Base-by-base conservation (phyloP, 2,888 invertebrate genomes). In the Caenorhabditis japonica region DNA sequence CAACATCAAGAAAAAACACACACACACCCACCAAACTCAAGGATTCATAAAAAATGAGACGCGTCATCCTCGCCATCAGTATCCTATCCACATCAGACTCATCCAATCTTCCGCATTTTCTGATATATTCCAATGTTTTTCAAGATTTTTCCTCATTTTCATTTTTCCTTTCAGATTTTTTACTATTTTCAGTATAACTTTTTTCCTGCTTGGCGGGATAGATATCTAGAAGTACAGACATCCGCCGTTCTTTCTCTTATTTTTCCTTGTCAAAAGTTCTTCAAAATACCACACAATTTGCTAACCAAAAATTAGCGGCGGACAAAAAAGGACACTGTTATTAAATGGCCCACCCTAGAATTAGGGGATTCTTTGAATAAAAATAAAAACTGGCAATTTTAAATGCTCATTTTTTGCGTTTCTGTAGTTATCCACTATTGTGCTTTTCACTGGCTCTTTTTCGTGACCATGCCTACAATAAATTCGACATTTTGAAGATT, bases 1-100 rank as follows among this genome's bases (percentile, higher is more conserved):
- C 30, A 30, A 30, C 10, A 10, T 7, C 30, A 10, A 30, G 10
- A 30, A 39, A 39, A n/a, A 39, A 39, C 17, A 8, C 3, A 2
- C 39, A 8, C 17, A n/a, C 17, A 2, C 39, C 39, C 39, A 15
- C n/a, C 39, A n/a, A 2, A 21, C 13, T 15, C 39, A 23, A 41
- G 39, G n/a, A 21, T 56, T 49, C 51, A 66, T 66, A 43, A 66
- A 66, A 66, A 56, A 66, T 51, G 66, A 43, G 47, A 15, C 30
- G 27, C 21, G 15, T 41, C 60, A 49, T 61, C 30, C 10, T 7
- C 30, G 30, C 30, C 30, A 7, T 30, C 30, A 30, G 5, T 51
- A 44, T 44, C 38, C 39, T 8, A 15, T n/a, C 39, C 4, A 38
- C 55, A 41, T 55, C 41, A 66, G 43, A 23, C 49, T 13, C 51